Evolutionary conservation across 2,797 vertebrate species (phyloP).

Genomic region (Pampus argenteus): DNA sequence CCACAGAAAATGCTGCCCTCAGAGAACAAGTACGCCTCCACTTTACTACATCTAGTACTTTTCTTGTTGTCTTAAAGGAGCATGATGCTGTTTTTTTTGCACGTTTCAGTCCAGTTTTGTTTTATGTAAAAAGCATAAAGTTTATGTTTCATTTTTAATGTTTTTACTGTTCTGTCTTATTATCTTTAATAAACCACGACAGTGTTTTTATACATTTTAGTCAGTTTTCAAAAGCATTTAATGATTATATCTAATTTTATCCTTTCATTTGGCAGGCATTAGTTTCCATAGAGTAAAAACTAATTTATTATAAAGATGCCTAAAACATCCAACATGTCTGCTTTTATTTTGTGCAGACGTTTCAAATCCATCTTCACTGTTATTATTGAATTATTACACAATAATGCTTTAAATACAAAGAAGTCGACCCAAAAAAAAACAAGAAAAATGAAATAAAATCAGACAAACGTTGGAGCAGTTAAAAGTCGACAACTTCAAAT

Average conservation of each 20-base stretch:
- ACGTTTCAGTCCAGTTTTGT: not conserved
- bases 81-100: conserved; percentile 3
- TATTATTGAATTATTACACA: not conserved
- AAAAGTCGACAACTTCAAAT: not conserved
- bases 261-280: not conserved
- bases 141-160: no score
- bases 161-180: not conserved
- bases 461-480: not conserved
- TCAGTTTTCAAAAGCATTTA: not conserved
- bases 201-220: conserved; percentile 38
- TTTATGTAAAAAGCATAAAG: not conserved
- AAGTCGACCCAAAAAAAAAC: not conserved
- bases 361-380: not conserved
- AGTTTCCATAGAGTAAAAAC: not conserved
- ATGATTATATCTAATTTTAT: not conserved
- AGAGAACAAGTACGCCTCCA: conserved; percentile 83
- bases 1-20: conserved; percentile 87
- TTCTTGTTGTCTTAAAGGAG: conserved; percentile 23
- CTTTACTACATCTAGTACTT: conserved; percentile 63
- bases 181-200: not conserved
- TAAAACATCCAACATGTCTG: not conserved
- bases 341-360: not conserved
- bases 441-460: not conserved
- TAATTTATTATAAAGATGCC: not conserved
- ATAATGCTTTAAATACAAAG: not conserved